phyloP scores from a whole-genome alignment of 2,113 vertebrate species.

The Empidonax alnorum region DNA sequence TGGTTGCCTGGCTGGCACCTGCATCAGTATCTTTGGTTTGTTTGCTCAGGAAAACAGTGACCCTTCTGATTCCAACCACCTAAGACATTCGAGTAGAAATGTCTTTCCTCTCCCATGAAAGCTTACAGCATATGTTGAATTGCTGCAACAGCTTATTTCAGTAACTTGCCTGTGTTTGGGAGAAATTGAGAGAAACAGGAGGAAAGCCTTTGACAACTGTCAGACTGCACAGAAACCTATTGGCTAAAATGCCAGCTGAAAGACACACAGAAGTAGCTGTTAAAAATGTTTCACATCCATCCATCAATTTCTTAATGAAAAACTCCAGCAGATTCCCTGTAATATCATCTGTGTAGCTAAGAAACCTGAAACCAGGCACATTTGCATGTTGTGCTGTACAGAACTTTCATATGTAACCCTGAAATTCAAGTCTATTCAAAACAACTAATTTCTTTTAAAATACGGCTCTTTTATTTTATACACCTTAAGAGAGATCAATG shows the following conservation, averaged over 20 bases:
- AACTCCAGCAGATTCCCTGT: neutral
- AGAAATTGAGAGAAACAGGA: neutral
- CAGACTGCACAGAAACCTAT: neutral
- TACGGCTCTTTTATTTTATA: neutral
- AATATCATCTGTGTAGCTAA: neutral
- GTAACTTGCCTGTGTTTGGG: neutral
- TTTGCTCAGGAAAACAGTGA: neutral
- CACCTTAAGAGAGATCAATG: neutral
- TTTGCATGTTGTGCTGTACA: neutral
- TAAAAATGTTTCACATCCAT: neutral
- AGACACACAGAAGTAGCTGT: neutral
- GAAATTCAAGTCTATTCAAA: neutral
- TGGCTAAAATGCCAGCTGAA: neutral
- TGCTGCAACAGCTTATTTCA: neutral
- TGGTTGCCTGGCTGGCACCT: neutral
- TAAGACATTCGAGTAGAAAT: neutral
- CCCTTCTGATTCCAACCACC: fast-evolving
- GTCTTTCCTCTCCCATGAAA: neutral
- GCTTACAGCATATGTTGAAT: neutral
- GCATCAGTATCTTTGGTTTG: neutral
- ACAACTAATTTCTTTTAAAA: neutral
- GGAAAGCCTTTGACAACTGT: neutral
- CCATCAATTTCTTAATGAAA: neutral
- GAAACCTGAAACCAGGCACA: neutral
- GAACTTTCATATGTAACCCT: neutral